These are phyloP conservation scores for Lithophane ornitopus DNA, from an alignment of 2,888 invertebrate genomes.

Conservation along the genomic window DNA sequence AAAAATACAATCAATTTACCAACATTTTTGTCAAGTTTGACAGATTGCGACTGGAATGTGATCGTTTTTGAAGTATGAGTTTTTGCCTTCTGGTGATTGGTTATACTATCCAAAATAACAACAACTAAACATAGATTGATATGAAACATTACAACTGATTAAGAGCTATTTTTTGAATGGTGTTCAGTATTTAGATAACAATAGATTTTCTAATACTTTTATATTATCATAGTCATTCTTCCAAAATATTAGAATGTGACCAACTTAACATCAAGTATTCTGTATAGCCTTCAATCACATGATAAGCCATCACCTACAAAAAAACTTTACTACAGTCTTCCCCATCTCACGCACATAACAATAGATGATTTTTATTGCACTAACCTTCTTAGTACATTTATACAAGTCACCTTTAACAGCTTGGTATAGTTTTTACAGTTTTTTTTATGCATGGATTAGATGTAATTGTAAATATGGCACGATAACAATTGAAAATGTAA, in stretches of 20 bases:
- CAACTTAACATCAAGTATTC: slow-evolving; percentile 3
- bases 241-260: not conserved
- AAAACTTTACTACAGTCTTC: not conserved
- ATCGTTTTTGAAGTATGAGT: no score
- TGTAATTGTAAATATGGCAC: not conserved
- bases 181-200: not conserved
- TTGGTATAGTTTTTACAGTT: not conserved
- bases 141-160: not conserved
- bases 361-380: not conserved
- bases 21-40: no score
- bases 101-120: slow-evolving; percentile 3
- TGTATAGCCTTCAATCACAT: not conserved
- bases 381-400: not conserved
- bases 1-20: no score
- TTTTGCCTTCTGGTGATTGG: not conserved
- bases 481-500: not conserved
- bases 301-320: not conserved
- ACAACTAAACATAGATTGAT: slow-evolving; percentile 2
- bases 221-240: not conserved
- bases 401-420: slow-evolving; percentile 10
- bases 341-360: not conserved
- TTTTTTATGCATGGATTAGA: not conserved
- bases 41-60: no score
- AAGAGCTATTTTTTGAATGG: not conserved
- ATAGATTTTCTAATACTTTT: not conserved